A percentile compares a stretch with the other conserved stretches of the same genome.
Conservation (phyloP, 2,797 vertebrate species). For the Rhabdophis nuchalis region DNA sequence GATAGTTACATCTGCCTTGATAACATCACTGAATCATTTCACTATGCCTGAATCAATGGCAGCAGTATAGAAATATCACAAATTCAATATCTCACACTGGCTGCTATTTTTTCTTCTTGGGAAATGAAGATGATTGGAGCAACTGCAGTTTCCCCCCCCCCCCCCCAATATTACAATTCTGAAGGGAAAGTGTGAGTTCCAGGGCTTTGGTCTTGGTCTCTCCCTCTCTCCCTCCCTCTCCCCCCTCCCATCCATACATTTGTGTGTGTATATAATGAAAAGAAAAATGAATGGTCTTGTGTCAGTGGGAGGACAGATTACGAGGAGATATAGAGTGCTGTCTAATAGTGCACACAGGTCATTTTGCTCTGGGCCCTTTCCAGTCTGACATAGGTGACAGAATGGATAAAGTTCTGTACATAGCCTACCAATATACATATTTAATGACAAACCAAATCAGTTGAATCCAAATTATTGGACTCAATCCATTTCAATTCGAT, state of each 20-base stretch:
- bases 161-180: background rate
- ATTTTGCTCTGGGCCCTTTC: background rate
- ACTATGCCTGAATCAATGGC: background rate
- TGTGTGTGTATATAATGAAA: background rate
- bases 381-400: background rate
- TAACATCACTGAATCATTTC: background rate
- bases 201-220: background rate
- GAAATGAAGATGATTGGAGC: background rate
- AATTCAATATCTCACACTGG: background rate
- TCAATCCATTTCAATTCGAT: no score
- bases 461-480: background rate
- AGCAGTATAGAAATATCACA: background rate
- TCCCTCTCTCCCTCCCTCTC: background rate
- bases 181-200: background rate
- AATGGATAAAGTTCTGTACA: background rate
- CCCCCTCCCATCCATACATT: no score
- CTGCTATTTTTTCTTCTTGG: background rate
- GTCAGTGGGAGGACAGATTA: background rate
- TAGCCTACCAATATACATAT: no score
- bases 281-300: background rate
- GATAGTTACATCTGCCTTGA: background rate
- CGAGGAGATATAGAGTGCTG: background rate
- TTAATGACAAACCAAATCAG: background rate
- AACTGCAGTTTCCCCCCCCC: no score
- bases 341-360: background rate